Evolutionary conservation across 92 coral and sea anemone species (phyloP).

Genomic region (Actinostola sp.): DNA sequence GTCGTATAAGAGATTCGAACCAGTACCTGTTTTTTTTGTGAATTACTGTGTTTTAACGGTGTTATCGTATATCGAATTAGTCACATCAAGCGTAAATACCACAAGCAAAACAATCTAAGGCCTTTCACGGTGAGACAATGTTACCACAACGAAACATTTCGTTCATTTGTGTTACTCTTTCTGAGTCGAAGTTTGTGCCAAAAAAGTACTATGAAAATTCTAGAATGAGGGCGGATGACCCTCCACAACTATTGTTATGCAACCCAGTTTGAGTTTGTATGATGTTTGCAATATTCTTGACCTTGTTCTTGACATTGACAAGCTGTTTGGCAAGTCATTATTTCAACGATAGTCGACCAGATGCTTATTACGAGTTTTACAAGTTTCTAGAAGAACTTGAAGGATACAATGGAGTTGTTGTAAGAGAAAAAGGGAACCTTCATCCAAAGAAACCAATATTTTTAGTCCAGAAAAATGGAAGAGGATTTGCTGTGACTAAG

Average conservation of each 20-base stretch:
- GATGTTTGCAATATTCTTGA: conserved; percentile 20
- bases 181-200: too few relatives aligned
- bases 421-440: conserved; percentile 32
- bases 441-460: conserved; percentile 34
- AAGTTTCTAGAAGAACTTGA: conserved; percentile 42
- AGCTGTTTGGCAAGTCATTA: conserved; percentile 2
- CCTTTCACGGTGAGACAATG: too few relatives aligned
- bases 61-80: neutral
- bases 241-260: too few relatives aligned
- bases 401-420: conserved; percentile 62
- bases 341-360: conserved; percentile 8
- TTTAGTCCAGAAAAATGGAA: conserved; percentile 60
- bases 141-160: too few relatives aligned
- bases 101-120: conserved; percentile 1
- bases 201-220: too few relatives aligned
- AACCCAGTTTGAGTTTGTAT: neutral
- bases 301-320: conserved; percentile 3
- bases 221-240: too few relatives aligned
- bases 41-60: neutral
- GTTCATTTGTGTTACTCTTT: too few relatives aligned
- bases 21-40: neutral
- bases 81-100: conserved; percentile 18
- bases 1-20: neutral
- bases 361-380: conserved; percentile 52
- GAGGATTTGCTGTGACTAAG: conserved; percentile 74